A percentile compares a stretch with the other conserved stretches of the same genome.
Evolutionary conservation across 92 coral and sea anemone genomes (phyloP).

Genomic region (Palythoa grandiflora): DNA sequence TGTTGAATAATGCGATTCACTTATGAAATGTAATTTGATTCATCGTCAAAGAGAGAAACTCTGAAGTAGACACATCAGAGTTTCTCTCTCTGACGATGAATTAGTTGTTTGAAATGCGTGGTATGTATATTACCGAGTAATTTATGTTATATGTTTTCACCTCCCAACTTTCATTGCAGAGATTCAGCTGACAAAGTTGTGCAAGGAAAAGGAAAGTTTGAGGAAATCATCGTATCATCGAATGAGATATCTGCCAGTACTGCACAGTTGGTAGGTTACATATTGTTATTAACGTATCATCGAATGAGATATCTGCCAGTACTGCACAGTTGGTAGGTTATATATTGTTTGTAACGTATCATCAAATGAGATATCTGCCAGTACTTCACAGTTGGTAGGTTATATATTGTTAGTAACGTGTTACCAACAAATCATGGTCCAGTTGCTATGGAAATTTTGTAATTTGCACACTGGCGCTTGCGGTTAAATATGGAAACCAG

Average conservation of each 20-base stretch:
- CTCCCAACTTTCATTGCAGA: slow-evolving; percentile 45
- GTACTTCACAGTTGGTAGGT: slow-evolving; percentile 88
- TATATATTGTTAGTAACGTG: slow-evolving; percentile 72
- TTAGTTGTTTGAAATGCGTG: too few species aligned
- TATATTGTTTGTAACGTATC: slow-evolving; percentile 83
- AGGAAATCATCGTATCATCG: slow-evolving; percentile 96
- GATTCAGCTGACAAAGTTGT: slow-evolving; percentile 98
- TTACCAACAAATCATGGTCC: slow-evolving; percentile 60
- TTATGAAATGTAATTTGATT: too few species aligned
- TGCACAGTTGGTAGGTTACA: slow-evolving; percentile 90
- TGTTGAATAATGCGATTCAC: too few species aligned
- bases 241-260: slow-evolving; percentile 99
- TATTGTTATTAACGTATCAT: slow-evolving; percentile 88
- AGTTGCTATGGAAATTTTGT: too few species aligned
- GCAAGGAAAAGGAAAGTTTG: slow-evolving; percentile 94
- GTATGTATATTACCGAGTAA: too few species aligned
- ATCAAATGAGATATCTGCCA: slow-evolving; percentile 94
- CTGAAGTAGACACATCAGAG: too few species aligned
- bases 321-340: slow-evolving; percentile 87
- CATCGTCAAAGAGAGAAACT: too few species aligned
- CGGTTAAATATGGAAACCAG: too few species aligned
- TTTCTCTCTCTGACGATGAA: too few species aligned
- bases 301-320: slow-evolving; percentile 97
- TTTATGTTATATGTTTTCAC: not conserved
- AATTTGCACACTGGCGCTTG: too few species aligned